Percentiles rank a stretch among this genome's conserved stretches.
phyloP scores from a whole-genome alignment of 2,888 invertebrate genomes.

The Hofmannophila pseudospretella region DNA sequence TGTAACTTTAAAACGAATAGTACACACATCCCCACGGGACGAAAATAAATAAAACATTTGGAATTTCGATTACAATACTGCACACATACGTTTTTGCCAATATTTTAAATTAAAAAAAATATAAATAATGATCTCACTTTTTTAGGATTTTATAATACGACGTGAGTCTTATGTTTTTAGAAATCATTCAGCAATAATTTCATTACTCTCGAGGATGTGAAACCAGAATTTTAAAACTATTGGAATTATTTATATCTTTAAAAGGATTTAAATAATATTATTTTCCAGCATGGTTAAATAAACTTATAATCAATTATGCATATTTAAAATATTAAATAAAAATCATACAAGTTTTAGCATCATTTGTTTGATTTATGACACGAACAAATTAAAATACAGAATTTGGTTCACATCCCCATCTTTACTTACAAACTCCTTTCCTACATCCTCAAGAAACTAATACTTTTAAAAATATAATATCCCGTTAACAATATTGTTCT shows the following conservation, averaged over 20 bases:
- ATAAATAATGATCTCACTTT: constrained; percentile 37
- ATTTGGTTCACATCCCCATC: no score
- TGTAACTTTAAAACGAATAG: neutral
- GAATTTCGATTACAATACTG: constrained; percentile 25
- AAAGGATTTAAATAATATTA: no score
- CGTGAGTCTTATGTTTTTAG: constrained; percentile 3
- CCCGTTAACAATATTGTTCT: constrained; percentile 17
- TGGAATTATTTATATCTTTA: no score
- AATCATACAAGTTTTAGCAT: no score
- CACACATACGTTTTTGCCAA: constrained; percentile 28
- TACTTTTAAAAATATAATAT: constrained; percentile 24
- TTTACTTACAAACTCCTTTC: no score
- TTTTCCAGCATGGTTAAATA: no score
- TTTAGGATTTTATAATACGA: constrained; percentile 4
- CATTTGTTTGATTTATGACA: no score
- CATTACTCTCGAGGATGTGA: no score
- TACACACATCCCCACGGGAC: constrained; percentile 11
- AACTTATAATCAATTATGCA: no score
- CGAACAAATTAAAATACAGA: no score
- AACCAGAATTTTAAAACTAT: no score
- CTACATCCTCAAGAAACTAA: constrained; percentile 17
- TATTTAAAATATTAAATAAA: no score
- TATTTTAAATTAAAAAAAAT: constrained; percentile 25
- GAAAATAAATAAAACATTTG: constrained; percentile 18
- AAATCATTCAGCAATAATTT: constrained; percentile 2